phyloP scores from a whole-genome alignment of 2,888 invertebrate species.

The Temnothorax ravouxi region DNA sequence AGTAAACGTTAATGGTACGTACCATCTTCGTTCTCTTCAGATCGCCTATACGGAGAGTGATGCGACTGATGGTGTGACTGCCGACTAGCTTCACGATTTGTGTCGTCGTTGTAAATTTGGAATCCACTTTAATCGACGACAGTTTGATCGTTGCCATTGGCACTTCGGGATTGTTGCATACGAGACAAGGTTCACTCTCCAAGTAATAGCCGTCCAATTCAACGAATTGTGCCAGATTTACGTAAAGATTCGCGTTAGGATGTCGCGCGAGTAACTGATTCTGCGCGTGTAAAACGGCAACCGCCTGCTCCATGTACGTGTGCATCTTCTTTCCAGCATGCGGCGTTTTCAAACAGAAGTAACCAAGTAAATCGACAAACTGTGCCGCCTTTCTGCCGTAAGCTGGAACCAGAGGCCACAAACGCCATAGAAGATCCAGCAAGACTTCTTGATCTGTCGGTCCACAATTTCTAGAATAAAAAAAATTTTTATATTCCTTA shows the following conservation, averaged over 20 bases:
- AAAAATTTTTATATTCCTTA: background rate
- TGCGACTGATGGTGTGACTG: slow-evolving; percentile 97
- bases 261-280: slow-evolving; percentile 96
- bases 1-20: slow-evolving; percentile 97
- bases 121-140: slow-evolving; percentile 97
- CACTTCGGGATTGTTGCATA: slow-evolving; percentile 99
- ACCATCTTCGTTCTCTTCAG: slow-evolving; percentile 99
- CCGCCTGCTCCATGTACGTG: slow-evolving; percentile 95
- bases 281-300: slow-evolving; percentile 94
- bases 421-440: slow-evolving; percentile 94
- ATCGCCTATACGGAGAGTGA: slow-evolving; percentile 97
- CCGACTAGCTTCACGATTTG: slow-evolving; percentile 98
- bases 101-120: slow-evolving; percentile 98
- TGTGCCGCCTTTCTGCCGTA: slow-evolving; percentile 98
- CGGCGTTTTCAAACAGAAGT: slow-evolving; percentile 95
- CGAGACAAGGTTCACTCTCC: slow-evolving; percentile 98
- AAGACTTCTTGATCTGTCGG: slow-evolving; percentile 92
- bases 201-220: slow-evolving; percentile 98
- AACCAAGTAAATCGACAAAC: slow-evolving; percentile 98
- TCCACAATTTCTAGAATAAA: slow-evolving; percentile 90
- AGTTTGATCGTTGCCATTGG: slow-evolving; percentile 96
- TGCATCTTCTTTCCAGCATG: slow-evolving; percentile 90
- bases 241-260: slow-evolving; percentile 97
- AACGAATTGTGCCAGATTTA: slow-evolving; percentile 96
- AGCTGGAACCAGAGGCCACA: slow-evolving; percentile 96